Evolutionary conservation across 2,888 invertebrate species (phyloP), one percentile per base, ranked within the genome.

Genomic region (Dascillus cervinus): DNA sequence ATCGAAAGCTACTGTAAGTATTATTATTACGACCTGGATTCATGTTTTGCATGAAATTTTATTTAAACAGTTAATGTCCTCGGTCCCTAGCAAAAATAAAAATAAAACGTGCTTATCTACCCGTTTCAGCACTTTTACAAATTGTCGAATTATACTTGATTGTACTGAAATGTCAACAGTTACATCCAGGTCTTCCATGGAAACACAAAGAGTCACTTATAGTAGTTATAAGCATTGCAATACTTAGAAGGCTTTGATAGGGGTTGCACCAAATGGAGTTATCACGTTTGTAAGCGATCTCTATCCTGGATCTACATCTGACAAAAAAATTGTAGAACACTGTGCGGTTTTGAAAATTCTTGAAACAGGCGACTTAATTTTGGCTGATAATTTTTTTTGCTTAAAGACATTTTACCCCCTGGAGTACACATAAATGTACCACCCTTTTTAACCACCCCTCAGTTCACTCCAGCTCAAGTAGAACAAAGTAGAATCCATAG

Each of bases 241-340:
- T 5, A 29, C 34, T 5, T 3, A 17, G 11, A 53, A 50, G 35
- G 46, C 34, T 11, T 25, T 52, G 10, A 28, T 52, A 6, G 48
- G 43, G 9, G 41, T 48, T 31, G 49, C 52, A 9, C 50, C 50
- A 21, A 47, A 50, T 45, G 52, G 52, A 3, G 44, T 48, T n/a
- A 13, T 32, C 3, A 26, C 26, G 6, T 32, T 13, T 26, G 14
- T 26, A 3, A 26, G 25, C 13, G 15, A 21, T 6, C 11, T 26
- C 6, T 27, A 32, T 8, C 20, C 32, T 10, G 27, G 32, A 2
- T 32, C 32, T 12, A 17, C 11, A 2, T 34, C 34, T 1, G 28
- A 28, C n/a, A 23, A 30, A 10, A 21, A 28, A 15, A 17, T 31
- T 36, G 39, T 41, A 2, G 13, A 41, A 15, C 15, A 40, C 25